Evolutionary conservation across 2,113 vertebrate species (phyloP), one percentile per base, ranked within the genome.

Genomic region (Lucifuga dentata): DNA sequence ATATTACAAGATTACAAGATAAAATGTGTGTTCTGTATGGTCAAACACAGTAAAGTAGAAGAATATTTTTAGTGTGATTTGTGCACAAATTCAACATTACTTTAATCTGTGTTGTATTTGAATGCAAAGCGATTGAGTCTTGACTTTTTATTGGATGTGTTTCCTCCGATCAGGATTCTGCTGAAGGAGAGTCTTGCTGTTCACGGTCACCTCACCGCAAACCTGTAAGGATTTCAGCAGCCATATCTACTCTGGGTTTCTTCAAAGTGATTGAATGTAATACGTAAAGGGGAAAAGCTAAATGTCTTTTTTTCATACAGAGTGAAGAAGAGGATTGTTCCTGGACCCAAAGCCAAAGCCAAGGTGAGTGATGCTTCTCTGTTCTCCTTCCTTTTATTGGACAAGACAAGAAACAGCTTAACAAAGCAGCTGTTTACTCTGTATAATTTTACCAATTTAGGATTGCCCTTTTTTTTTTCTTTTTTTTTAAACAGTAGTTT

Each of bases 291-390:
- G 16, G 44, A 40, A 26, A 36, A 11, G 6, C 8, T 67, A 20
- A 70, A 35, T 48, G 66, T 3, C 39, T 48, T 66, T 51, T 71
- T 52, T 53, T 33, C 81, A 3, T 41, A 17, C 84, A 99, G 97
- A 83, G 92, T 94, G 73, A 98, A 97, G 92, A 98, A 95, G 90
- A 95, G 95, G 77, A 93, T 97, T 74, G 89, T 97, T 84, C 89
- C 95, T 64, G 91, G 94, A 36, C 92, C 95, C 73, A 98, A 95
- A 91, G 91, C 93, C 77, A 98, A 97, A 93, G 87, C 88, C 26
- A 98, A 96, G 95, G 97, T 97, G 88, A 93, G 89, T 85, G 19
- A 44, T 9, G 0, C 1, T 36, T 40, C 8, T 7, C 15, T 19
- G 1, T 15, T 19, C 55, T 52, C 1, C 3, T 7, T 29, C 26